phyloP scores from a whole-genome alignment of 2,113 vertebrate genomes.

The Erpornis zantholeuca region DNA sequence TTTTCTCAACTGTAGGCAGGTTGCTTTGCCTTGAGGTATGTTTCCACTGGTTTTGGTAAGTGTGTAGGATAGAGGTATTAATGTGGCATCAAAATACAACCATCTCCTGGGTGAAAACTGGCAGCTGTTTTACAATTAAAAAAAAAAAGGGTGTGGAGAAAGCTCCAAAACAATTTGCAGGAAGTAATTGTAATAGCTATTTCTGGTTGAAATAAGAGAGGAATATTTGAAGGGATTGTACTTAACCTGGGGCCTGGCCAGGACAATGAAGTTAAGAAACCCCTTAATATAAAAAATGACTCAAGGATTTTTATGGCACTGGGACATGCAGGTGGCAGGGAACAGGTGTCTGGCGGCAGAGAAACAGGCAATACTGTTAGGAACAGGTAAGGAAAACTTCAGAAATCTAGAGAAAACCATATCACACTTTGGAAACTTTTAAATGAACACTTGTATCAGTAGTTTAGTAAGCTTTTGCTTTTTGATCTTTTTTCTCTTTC shows the following conservation, averaged over 20 bases:
- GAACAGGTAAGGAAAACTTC: not conserved
- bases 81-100: not conserved
- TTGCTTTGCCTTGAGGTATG: not conserved
- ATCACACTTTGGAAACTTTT: not conserved
- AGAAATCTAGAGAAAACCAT: not conserved
- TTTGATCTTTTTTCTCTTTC: not conserved
- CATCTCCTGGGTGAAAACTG: not conserved
- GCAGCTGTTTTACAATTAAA: not conserved
- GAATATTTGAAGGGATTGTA: not conserved
- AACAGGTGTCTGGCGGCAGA: not conserved
- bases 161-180: not conserved
- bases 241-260: not conserved
- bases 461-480: not conserved
- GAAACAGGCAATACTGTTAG: not conserved
- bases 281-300: not conserved
- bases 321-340: accelerated
- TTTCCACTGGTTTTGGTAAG: not conserved
- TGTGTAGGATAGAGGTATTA: not conserved
- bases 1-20: not conserved
- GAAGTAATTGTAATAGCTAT: not conserved
- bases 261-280: not conserved
- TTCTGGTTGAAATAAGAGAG: not conserved
- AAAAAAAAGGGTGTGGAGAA: not conserved
- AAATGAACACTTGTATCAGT: not conserved
- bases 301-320: not conserved